Base-by-base conservation (phyloP, 2,888 invertebrate genomes). In the Drosophila macrothrix region DNA sequence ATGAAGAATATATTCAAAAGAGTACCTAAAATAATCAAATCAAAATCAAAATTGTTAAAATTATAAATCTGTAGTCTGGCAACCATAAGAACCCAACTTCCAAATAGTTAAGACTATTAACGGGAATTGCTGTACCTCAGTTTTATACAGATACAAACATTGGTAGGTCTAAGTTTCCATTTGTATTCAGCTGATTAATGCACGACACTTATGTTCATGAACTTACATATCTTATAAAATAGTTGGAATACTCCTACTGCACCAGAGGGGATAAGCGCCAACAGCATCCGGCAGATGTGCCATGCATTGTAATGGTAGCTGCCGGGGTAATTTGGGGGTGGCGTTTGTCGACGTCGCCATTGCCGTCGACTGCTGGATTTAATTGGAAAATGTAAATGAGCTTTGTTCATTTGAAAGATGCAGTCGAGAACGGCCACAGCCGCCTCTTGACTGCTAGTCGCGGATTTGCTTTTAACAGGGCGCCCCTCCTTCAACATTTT, bases 381-480 rank as follows among this genome's bases (percentile, higher is more conserved):
- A 92, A 91, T 91, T 91, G 92, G 87, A 92, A 92, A 90, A 91
- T 92, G 90, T 85, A 92, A 91, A 91, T 91, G 92, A 91, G 92
- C 86, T 90, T 83, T 87, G 80, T 89, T 89, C 80, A 90, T 90
- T 89, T 90, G 90, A 90, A 78, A 78, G 76, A 75, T 71, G 68
- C 68, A 68, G 68, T 68, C 31, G 46, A 41, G 60, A 78, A 65
- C 25, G 46, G 67, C 29, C 37, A 73, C 73, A 67, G 82, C 66
- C 70, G 78, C 81, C 76, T 83, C 84, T 85, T 84, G 85, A 77
- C 69, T 76, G 77, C 56, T 68, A 65, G 81, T 71, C 69, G 72
- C 71, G 84, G 76, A 77, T 79, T 84, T 77, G 78, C 88, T 83
- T 88, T 82, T 84, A 84, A 71, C 70, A 67, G 67, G 67, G 59